Percentiles rank a stretch among this genome's conserved stretches.
These are phyloP conservation scores for Todus mexicanus DNA, from an alignment of 2,797 vertebrate genomes.

Conservation along the genomic window DNA sequence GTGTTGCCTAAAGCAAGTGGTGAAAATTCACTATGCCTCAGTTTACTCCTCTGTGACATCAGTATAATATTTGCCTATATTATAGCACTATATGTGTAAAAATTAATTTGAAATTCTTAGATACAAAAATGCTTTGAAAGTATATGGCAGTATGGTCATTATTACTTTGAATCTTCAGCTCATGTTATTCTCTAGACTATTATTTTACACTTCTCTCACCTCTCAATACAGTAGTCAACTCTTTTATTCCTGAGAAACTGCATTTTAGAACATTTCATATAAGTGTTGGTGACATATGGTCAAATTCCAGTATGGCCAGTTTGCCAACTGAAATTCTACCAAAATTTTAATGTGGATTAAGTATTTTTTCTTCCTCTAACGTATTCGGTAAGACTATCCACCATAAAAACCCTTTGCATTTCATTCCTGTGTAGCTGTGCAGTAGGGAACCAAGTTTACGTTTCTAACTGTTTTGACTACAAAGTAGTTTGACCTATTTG, in stretches of 20 bases:
- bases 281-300: slow-evolving; percentile 33
- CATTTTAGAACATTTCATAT: background rate
- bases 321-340: slow-evolving; percentile 40
- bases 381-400: background rate
- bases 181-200: background rate
- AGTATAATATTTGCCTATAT: background rate
- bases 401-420: slow-evolving; percentile 24
- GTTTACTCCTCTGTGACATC: background rate
- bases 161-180: background rate
- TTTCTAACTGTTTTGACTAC: slow-evolving; percentile 61
- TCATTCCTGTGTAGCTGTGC: slow-evolving; percentile 2
- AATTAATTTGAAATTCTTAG: background rate
- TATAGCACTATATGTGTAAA: background rate
- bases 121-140: background rate
- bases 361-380: slow-evolving; percentile 17
- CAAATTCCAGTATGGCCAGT: slow-evolving; percentile 44
- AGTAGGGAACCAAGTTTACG: slow-evolving; percentile 35
- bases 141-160: background rate
- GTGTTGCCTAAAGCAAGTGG: slow-evolving; percentile 2
- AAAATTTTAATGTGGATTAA: slow-evolving; percentile 31
- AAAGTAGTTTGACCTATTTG: slow-evolving; percentile 48
- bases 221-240: slow-evolving; percentile 18
- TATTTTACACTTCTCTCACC: background rate
- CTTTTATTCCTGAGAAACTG: slow-evolving; percentile 12
- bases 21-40: background rate